Percentiles rank a stretch among this genome's conserved stretches.
Conservation (phyloP, 2,888 invertebrate genomes). For the Drosophila fungiperda region DNA sequence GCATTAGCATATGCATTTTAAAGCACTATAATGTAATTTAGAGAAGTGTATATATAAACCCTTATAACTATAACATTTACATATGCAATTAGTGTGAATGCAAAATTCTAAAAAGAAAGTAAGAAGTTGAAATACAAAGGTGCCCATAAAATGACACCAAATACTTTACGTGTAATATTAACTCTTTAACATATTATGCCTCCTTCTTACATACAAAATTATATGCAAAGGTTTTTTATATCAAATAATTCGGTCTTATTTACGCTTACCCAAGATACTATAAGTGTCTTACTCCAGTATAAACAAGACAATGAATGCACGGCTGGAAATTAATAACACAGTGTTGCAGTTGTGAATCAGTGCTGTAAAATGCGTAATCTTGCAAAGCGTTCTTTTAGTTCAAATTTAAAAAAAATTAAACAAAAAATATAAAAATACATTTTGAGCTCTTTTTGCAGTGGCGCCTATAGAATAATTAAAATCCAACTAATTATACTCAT, state of each 20-base stretch:
- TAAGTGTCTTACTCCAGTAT: too few relatives aligned
- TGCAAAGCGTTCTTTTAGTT: background rate
- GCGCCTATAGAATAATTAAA: background rate
- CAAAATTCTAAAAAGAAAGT: background rate
- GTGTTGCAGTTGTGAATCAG: constrained; percentile 14
- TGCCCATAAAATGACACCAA: background rate
- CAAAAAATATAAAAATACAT: background rate
- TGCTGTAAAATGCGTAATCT: constrained; percentile 20
- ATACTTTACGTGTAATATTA: background rate
- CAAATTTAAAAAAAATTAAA: constrained; percentile 13
- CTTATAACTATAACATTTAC: background rate
- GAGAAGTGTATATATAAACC: background rate
- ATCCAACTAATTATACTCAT: background rate
- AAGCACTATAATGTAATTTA: background rate
- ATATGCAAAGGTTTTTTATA: background rate
- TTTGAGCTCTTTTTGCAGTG: background rate
- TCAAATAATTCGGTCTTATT: background rate
- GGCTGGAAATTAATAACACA: background rate
- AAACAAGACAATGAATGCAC: background rate
- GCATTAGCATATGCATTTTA: background rate
- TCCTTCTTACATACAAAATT: background rate
- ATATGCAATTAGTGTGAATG: background rate
- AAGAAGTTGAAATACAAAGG: background rate
- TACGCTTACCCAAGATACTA: background rate
- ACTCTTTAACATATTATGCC: too few relatives aligned